Percentiles rank a stretch among this genome's conserved stretches.
These are phyloP conservation scores for Poeciliopsis turrubarensis DNA, from an alignment of 2,113 vertebrate species.

Conservation along the genomic window DNA sequence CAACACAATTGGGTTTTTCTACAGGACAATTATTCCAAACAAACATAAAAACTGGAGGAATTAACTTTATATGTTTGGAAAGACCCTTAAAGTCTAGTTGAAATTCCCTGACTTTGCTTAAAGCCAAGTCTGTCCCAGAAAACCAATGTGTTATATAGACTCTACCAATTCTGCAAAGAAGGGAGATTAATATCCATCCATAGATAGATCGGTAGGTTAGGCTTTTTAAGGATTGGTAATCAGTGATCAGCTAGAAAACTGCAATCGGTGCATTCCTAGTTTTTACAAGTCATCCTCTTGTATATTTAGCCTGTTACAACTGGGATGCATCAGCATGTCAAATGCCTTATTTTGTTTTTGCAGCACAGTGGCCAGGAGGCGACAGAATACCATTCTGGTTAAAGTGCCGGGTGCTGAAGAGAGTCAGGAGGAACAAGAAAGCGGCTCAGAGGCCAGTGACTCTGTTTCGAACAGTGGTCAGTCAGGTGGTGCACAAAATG, in stretches of 20 bases:
- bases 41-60: neutral
- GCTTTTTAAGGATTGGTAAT: too few relatives aligned
- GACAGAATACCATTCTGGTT: slow-evolving; percentile 97
- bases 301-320: neutral
- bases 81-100: neutral
- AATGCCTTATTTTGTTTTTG: neutral
- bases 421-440: slow-evolving; percentile 94
- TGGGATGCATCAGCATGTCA: neutral
- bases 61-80: neutral
- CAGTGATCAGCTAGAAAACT: too few relatives aligned
- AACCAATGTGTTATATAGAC: neutral
- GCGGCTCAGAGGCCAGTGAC: slow-evolving; percentile 96
- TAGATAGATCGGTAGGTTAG: too few relatives aligned
- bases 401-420: slow-evolving; percentile 93
- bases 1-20: neutral
- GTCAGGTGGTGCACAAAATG: slow-evolving; percentile 81
- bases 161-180: neutral
- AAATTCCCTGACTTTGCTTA: neutral
- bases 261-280: too few relatives aligned
- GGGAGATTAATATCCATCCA: neutral
- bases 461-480: slow-evolving; percentile 91
- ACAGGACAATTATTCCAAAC: neutral
- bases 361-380: slow-evolving; percentile 87
- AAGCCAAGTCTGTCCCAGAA: neutral
- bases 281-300: neutral